Percentiles rank a stretch among this genome's conserved stretches.
These are phyloP conservation scores for Acholoe squamosa DNA, from an alignment of 2,888 invertebrate species.

Conservation along the genomic window DNA sequence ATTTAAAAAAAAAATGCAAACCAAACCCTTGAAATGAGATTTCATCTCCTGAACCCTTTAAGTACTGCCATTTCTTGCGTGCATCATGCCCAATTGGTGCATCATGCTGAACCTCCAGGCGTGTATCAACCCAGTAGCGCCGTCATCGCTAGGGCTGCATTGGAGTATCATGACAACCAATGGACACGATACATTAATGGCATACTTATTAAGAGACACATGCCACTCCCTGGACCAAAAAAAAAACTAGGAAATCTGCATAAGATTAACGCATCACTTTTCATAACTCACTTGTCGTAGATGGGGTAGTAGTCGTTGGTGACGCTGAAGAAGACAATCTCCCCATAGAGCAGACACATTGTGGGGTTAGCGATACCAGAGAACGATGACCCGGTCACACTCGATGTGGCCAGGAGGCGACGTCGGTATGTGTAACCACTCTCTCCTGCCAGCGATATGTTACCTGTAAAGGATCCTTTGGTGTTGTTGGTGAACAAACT, in stretches of 20 bases:
- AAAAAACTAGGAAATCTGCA: neutral
- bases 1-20: neutral
- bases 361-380: conserved; percentile 79
- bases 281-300: conserved; percentile 81
- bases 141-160: neutral
- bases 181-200: too few species aligned
- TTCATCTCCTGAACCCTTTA: neutral
- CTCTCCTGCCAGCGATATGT: conserved; percentile 73
- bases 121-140: neutral
- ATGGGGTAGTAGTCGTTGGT: conserved; percentile 78
- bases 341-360: conserved; percentile 77
- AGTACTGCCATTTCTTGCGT: neutral
- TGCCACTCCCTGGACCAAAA: neutral
- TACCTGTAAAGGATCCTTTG: conserved; percentile 75
- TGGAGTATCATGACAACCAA: neutral
- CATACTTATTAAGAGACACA: too few species aligned
- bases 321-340: conserved; percentile 79
- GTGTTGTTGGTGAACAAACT: conserved; percentile 73
- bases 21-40: neutral
- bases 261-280: neutral
- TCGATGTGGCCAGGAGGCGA: conserved; percentile 75
- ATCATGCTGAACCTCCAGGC: neutral
- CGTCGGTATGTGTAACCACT: conserved; percentile 69
- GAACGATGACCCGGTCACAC: conserved; percentile 73
- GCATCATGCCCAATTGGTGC: neutral